Evolutionary conservation across 2,888 invertebrate genomes (phyloP), one percentile per base, ranked within the genome.

Genomic region (Melinopterus prodromus): DNA sequence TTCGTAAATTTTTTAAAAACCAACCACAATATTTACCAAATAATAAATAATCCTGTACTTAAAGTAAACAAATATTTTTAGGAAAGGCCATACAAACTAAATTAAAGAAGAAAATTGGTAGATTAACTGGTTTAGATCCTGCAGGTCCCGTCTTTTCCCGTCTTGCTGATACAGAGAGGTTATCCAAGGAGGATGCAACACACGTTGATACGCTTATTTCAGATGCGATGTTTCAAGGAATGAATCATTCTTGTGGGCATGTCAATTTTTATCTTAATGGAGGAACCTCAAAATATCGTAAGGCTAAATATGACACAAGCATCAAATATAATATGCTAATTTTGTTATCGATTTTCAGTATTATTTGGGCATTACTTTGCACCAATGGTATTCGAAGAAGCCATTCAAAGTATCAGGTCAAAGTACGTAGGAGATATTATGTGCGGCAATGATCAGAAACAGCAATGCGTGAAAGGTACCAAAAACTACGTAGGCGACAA

Each of bases 211-310:
- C 94, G 4, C 93, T 94, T 80, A 94, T 94, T 85, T 93, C 94
- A 0, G 93, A 94, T 85, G 93, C 93, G 5, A 94, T 94, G 0
- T 89, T 94, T 6, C 91, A 94, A 79, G 94, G 94, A 0, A 77
- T 79, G 74, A 93, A 92, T 0, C 89, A 90, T 76, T 90, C 93
- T 0, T 91, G 94, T 78, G 95, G 94, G 0, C 93, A 94, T 85
- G 94, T 92, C 36, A 94, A 95, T 87, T 95, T 94, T 88, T 95
- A 94, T 88, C 94, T 94, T 0, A 95, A 95, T 86, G 91, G 91
- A 38, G 94, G 94, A 53, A 4, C 12, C 0, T 53, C 53, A 12
- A 7, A 7, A 53, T 53, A 9, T 53, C 12, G 53, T 53, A 53
- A 6, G 26, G 53, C 53, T 9, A 12, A 53, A 53, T 53, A 9